Evolutionary conservation across 1,140 invertebrate species (phyloP), one percentile per base, ranked within the genome.

Genomic region (Papilio dardanus): DNA sequence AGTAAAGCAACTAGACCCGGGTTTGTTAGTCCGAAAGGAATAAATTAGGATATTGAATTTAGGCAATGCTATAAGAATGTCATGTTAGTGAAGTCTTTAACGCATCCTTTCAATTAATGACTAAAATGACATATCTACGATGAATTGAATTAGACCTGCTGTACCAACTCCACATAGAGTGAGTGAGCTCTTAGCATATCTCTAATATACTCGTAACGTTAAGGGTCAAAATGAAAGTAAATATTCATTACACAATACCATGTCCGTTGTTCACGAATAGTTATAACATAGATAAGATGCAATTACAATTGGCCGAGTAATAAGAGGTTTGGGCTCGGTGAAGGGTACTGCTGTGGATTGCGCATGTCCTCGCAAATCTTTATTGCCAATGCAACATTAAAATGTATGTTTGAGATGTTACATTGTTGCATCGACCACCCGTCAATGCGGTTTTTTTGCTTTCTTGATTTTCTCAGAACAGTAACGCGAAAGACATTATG

Each of bases 271-370:
- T 28, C n/a, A 37, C 31, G 31, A 68, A 35, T 42, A 40, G 12
- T 69, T 37, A 8, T 69, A 40, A 3, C 19, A 14, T 24, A 21
- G 66, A 68, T 69, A 24, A 40, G 19, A 24, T 28, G 24, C 3
- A 69, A 69, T 69, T 69, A 69, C 67, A 69, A 24, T 19, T 1
- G 28, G 1, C 14, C 19, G 19, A 35, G 67, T 69, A 69, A 42
- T 42, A 14, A 28, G 67, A 21, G 67, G 67, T 69, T 10, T 69
- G 67, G 10, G 12, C 19, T 12, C 31, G 19, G 67, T 40, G 67
- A 69, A 69, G 67, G 67, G 67, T 69, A 67, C 31, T 30, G n/a
- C 65, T 7, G 31, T 30, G 31, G 16, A 66, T 19, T 50, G 24
- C 54, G 12, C 54, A n/a, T 62, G 54, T 62, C 54, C 54, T 28